These are phyloP conservation scores for Drosophila peninsularis DNA, from an alignment of 2,888 invertebrate genomes.

Conservation along the genomic window DNA sequence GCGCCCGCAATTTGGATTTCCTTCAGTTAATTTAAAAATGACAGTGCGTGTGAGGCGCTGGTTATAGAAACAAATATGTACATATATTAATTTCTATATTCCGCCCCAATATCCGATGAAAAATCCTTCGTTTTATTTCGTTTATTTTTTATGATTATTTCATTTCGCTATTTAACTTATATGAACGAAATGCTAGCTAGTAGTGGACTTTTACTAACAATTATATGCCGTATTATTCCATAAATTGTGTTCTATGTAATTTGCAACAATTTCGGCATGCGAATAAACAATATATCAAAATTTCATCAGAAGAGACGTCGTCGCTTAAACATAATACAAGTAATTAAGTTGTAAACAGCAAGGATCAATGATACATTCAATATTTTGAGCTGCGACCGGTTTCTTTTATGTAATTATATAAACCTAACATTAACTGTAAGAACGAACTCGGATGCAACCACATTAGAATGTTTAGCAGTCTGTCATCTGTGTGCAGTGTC, in stretches of 20 bases:
- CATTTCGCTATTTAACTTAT: constrained; percentile 42
- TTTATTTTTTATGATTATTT: constrained; percentile 20
- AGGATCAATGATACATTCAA: constrained; percentile 8
- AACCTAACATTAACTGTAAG: constrained; percentile 61
- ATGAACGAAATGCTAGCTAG: constrained; percentile 59
- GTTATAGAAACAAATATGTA: constrained; percentile 20
- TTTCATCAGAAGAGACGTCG: constrained; percentile 24
- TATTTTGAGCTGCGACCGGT: constrained; percentile 47
- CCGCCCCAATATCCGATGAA: constrained; percentile 16
- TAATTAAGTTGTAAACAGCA: constrained; percentile 43
- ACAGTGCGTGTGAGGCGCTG: constrained; percentile 22
- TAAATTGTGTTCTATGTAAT: constrained; percentile 59
- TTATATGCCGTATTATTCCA: constrained; percentile 58
- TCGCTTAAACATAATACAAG: constrained; percentile 26
- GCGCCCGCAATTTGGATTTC: constrained; percentile 23
- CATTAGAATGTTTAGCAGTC: constrained; percentile 35
- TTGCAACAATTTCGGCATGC: constrained; percentile 48
- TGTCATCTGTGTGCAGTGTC: constrained; percentile 36
- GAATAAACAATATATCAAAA: constrained; percentile 51
- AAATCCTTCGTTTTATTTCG: constrained; percentile 40
- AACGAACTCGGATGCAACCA: constrained; percentile 37
- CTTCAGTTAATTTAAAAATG: constrained; percentile 39
- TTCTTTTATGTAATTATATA: constrained; percentile 73
- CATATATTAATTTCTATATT: constrained; percentile 21
- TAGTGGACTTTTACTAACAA: constrained; percentile 51